Evolutionary conservation across 2,113 vertebrate genomes (phyloP), one percentile per base, ranked within the genome.

Genomic region (Bambusicola thoracicus): DNA sequence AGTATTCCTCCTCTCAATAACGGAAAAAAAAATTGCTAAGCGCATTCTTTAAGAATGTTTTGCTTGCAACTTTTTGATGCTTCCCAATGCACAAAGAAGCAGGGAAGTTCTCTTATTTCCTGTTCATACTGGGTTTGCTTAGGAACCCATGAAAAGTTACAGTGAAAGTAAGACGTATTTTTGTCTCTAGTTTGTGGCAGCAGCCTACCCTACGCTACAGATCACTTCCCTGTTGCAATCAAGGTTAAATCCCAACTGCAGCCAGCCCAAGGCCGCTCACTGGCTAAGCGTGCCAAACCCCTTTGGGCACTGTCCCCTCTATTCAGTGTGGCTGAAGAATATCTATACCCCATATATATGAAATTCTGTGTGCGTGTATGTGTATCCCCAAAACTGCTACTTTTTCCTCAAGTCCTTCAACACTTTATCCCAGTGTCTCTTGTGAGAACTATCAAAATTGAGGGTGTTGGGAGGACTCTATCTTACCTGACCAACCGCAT

Each of bases 341-440:
- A 30, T 2, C 49, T 7, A 46, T 14, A 20, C 3, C n/a, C n/a
- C 19, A 30, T 3, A 7, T 3, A 2, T 21, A 44, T 4, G 24
- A 36, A 84, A 58, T 22, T 8, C 13, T 21, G 18, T 20, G 32
- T 27, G 36, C 10, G 16, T 17, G 17, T 12, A 16, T 19, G 38
- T 29, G 38, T 11, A 20, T 13, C 15, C 44, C 53, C 38, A 59
- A 38, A 81, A 77, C 22, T 32, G 43, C 41, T 34, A 22, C 21
- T 36, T 82, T 38, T 72, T 62, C 13, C 13, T 73, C 18, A 63
- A 70, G 51, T 32, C 20, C 15, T 68, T 72, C 32, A 56, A n/a
- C 12, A 55, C 4, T 44, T n/a, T 22, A 70, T 11, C 13, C 29
- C 14, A 29, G 25, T 0, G 10, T 49, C 73, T 70, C 87, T 4